phyloP scores from a whole-genome alignment of 1,140 invertebrate species.

The Formica exsecta region DNA sequence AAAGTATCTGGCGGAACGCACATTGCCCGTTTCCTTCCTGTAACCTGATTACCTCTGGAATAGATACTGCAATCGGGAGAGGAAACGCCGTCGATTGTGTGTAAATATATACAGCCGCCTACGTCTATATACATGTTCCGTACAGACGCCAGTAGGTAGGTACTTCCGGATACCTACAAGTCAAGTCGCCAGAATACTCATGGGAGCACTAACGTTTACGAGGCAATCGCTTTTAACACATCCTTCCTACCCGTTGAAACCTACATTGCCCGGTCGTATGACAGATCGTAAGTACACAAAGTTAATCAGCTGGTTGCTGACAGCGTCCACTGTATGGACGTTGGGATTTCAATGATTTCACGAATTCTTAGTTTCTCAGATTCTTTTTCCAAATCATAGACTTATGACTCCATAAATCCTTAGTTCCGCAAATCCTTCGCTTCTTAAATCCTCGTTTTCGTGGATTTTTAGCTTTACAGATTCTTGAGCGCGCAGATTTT shows the following conservation, averaged over 20 bases:
- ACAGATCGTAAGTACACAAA: slow-evolving; percentile 10
- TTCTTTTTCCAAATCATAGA: slow-evolving; percentile 35
- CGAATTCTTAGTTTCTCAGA: not conserved
- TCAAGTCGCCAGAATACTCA: slow-evolving; percentile 70
- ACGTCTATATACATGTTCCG: slow-evolving; percentile 15
- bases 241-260: slow-evolving; percentile 33
- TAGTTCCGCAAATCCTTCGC: slow-evolving; percentile 22
- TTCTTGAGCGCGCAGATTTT: slow-evolving; percentile 40
- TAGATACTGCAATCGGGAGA: slow-evolving; percentile 79
- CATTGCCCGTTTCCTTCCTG: slow-evolving; percentile 66
- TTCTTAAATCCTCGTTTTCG: slow-evolving; percentile 46
- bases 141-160: not conserved
- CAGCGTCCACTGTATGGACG: not conserved
- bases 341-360: not conserved
- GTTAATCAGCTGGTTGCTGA: not conserved
- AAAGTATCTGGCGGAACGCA: slow-evolving; percentile 45
- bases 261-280: not conserved
- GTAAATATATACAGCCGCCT: slow-evolving; percentile 34
- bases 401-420: slow-evolving; percentile 35
- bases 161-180: slow-evolving; percentile 74
- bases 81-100: slow-evolving; percentile 66
- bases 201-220: slow-evolving; percentile 78
- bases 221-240: slow-evolving; percentile 71
- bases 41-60: slow-evolving; percentile 79
- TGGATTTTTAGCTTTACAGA: slow-evolving; percentile 43